Percentiles rank a stretch among this genome's conserved stretches.
Conservation (phyloP, 1,140 invertebrate genomes). For the Drosophila ficusphila region DNA sequence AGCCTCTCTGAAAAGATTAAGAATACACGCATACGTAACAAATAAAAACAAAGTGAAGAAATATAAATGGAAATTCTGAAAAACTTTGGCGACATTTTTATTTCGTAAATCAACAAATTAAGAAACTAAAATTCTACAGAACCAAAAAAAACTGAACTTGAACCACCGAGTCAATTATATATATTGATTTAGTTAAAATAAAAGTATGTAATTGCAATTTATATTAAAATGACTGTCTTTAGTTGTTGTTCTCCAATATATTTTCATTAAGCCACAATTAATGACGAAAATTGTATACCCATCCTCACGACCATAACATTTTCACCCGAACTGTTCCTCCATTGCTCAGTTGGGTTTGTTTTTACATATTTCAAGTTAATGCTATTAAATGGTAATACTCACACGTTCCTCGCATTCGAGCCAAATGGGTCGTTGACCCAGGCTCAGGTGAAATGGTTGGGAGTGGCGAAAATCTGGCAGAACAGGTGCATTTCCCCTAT, state of each 20-base stretch:
- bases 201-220: too few relatives aligned
- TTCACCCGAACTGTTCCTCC: neutral
- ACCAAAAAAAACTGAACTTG: too few relatives aligned
- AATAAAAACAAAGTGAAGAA: too few relatives aligned
- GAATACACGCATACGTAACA: too few relatives aligned
- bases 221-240: too few relatives aligned
- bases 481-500: slow-evolving; percentile 35
- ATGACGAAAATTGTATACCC: neutral
- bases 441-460: slow-evolving; percentile 5
- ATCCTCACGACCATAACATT: neutral
- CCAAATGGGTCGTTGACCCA: slow-evolving; percentile 7
- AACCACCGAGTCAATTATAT: too few relatives aligned
- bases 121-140: too few relatives aligned
- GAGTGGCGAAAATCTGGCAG: slow-evolving; percentile 11
- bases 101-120: too few relatives aligned
- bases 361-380: slow-evolving; percentile 69
- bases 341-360: slow-evolving; percentile 49
- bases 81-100: neutral
- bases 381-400: slow-evolving; percentile 67
- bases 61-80: neutral
- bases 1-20: slow-evolving; percentile 8
- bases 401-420: slow-evolving; percentile 42
- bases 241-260: too few relatives aligned
- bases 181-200: too few relatives aligned
- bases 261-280: neutral